Conservation (phyloP, 2,888 invertebrate species). For the Eustalomyia histrio region DNA sequence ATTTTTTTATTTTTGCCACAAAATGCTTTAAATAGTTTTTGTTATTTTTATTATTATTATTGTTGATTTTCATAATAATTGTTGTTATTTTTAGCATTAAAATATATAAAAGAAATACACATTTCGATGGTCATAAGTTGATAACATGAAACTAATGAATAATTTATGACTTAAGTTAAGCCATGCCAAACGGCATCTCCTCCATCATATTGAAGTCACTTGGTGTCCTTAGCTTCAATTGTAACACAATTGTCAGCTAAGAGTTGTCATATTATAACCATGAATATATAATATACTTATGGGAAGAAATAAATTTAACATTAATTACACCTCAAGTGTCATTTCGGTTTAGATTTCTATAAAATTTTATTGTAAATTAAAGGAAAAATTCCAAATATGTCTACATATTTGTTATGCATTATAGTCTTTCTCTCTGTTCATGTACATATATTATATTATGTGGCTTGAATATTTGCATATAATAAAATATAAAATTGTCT, state of each 20-base stretch:
- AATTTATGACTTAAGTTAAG: too few relatives aligned
- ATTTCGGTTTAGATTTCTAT: conserved; percentile 15
- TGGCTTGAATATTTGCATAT: conserved; percentile 31
- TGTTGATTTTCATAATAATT: conserved; percentile 21
- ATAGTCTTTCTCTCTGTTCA: conserved; percentile 26
- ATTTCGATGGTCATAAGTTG: too few relatives aligned
- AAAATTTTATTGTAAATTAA: background rate
- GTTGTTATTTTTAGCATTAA: conserved; percentile 21
- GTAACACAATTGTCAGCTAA: too few relatives aligned
- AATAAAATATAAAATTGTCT: conserved; percentile 19
- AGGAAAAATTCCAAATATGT: conserved; percentile 34
- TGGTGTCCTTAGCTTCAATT: too few relatives aligned
- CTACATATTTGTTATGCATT: conserved; percentile 48
- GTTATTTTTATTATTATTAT: background rate
- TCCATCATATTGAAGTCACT: too few relatives aligned
- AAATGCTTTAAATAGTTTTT: conserved; percentile 9
- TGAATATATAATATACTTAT: background rate
- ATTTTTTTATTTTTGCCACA: conserved; percentile 9
- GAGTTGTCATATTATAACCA: too few relatives aligned
- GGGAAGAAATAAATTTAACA: conserved; percentile 19
- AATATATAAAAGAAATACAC: too few relatives aligned
- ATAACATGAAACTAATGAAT: too few relatives aligned
- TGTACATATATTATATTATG: conserved; percentile 22
- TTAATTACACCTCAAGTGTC: conserved; percentile 48
- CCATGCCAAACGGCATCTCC: too few relatives aligned